Conservation (phyloP, 1,140 invertebrate species). For the Zaprionus kolodkinae region DNA sequence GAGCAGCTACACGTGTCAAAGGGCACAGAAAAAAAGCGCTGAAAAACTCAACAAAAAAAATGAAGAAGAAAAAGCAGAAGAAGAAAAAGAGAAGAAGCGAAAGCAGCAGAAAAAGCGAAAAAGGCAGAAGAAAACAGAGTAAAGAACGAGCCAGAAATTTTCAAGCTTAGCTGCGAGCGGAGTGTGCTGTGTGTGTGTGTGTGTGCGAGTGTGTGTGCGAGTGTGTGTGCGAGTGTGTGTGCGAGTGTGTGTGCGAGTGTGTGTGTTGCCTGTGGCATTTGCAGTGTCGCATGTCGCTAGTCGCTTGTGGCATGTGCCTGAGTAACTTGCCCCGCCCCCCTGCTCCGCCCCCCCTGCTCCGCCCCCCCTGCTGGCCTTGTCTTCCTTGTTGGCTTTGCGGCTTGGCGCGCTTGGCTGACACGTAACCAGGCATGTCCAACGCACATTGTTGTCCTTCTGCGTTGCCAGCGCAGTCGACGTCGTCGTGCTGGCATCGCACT, state of each 20-base stretch:
- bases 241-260: background rate
- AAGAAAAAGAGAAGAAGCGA: background rate
- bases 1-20: background rate
- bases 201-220: background rate
- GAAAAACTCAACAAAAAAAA: background rate
- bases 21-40: background rate
- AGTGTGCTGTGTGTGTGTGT: background rate
- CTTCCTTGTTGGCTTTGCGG: slow-evolving; percentile 21
- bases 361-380: slow-evolving; percentile 13
- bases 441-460: slow-evolving; percentile 55
- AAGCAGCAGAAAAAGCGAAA: background rate
- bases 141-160: slow-evolving; percentile 7
- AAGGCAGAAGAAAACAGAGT: background rate
- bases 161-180: slow-evolving; percentile 7
- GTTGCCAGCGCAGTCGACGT: background rate
- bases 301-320: slow-evolving; percentile 22
- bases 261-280: slow-evolving; percentile 12
- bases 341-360: background rate
- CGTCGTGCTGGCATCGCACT: slow-evolving; percentile 43
- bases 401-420: slow-evolving; percentile 42
- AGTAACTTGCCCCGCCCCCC: slow-evolving; percentile 5
- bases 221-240: background rate
- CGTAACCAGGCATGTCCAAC: slow-evolving; percentile 36
- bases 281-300: slow-evolving; percentile 8
- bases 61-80: background rate